Conservation (phyloP, 2,113 vertebrate species). For the Melanerpes formicivorus region DNA sequence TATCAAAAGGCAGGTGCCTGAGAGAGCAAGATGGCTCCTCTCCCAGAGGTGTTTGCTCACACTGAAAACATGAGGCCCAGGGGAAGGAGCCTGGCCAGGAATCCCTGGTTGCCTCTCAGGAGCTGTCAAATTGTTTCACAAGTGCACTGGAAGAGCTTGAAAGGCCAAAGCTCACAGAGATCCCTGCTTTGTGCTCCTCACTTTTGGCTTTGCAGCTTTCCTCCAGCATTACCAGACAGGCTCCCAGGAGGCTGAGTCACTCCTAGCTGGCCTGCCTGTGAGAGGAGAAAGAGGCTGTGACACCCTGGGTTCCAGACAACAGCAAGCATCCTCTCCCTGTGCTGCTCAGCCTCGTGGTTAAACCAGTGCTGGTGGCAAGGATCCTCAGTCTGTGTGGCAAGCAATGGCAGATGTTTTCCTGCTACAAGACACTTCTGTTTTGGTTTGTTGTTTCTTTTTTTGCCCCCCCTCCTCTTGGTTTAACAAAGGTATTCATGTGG, state of each 20-base stretch:
- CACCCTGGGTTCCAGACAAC: neutral
- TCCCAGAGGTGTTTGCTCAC: neutral
- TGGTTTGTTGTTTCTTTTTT: neutral
- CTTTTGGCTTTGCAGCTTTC: neutral
- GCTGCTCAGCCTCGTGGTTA: neutral
- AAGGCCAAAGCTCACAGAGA: neutral
- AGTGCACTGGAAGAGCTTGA: neutral
- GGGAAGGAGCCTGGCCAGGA: neutral
- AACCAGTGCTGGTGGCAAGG: neutral
- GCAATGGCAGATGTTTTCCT: neutral
- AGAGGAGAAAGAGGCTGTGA: neutral
- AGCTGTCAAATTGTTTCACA: neutral
- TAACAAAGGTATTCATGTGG: neutral
- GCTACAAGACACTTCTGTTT: neutral
- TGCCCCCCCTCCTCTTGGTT: neutral
- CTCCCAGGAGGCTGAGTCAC: neutral
- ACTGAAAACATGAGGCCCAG: fast-evolving
- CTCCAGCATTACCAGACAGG: neutral
- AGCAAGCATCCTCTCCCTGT: neutral
- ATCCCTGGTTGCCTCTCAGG: neutral
- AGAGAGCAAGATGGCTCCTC: neutral
- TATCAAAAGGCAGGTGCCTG: neutral
- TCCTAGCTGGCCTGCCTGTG: neutral
- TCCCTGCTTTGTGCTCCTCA: neutral
- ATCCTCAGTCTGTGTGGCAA: neutral